These are phyloP conservation scores for Semnopithecus entellus DNA, from an alignment of 2,113 vertebrate genomes.

Conservation along the genomic window DNA sequence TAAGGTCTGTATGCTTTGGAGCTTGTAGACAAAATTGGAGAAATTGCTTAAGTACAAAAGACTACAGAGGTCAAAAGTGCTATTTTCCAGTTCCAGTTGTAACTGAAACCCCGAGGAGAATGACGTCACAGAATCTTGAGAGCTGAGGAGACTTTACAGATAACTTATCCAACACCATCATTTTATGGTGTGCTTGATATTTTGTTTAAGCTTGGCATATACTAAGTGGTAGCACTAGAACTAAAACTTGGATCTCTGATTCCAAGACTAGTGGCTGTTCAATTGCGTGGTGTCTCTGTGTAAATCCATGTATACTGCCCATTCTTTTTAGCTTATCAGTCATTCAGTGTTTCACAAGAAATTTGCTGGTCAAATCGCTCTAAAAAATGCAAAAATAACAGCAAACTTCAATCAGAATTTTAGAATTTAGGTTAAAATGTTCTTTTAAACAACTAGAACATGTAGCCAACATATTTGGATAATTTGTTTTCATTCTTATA, in stretches of 20 bases:
- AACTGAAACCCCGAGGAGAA: background rate
- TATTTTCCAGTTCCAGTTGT: background rate
- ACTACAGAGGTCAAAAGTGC: background rate
- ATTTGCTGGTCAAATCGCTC: constrained; percentile 14
- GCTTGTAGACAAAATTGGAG: background rate
- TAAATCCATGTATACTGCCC: background rate
- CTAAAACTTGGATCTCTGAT: background rate
- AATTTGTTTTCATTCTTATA: constrained; percentile 59
- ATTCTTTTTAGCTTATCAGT: background rate
- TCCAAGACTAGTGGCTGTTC: background rate
- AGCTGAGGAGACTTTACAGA: background rate
- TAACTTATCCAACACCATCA: background rate
- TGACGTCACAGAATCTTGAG: background rate
- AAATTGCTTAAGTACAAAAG: background rate
- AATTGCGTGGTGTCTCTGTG: background rate
- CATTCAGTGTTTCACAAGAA: background rate
- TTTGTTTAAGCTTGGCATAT: background rate
- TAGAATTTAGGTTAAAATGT: constrained; percentile 21
- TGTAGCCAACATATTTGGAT: background rate
- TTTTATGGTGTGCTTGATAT: background rate
- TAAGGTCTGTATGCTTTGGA: constrained; percentile 21
- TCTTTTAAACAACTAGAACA: constrained; percentile 8
- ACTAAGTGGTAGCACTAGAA: background rate
- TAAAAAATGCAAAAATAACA: constrained; percentile 47
- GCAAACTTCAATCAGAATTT: constrained; percentile 6